phyloP scores from a whole-genome alignment of 2,797 vertebrate species.

The Chelon labrosus region DNA sequence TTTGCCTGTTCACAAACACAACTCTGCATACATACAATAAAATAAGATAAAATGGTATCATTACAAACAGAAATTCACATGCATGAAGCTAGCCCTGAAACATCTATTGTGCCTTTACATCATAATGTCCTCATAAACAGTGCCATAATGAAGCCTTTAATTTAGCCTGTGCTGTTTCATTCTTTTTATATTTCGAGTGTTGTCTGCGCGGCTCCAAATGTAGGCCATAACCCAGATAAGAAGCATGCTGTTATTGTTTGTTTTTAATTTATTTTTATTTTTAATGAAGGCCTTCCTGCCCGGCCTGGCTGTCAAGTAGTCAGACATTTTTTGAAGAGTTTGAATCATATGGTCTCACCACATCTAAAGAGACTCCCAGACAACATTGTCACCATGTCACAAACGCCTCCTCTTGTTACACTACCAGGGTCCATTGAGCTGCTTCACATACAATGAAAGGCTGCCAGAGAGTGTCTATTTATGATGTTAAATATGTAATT shows the following conservation, averaged over 20 bases:
- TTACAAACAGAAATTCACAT: not conserved
- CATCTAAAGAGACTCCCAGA: not conserved
- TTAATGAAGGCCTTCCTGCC: not conserved
- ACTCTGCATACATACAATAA: conserved; percentile 13
- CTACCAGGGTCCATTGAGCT: not conserved
- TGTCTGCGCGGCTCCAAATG: conserved; percentile 18
- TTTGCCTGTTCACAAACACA: not conserved
- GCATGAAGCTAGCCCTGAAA: conserved; percentile 2
- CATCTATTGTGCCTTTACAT: conserved; percentile 3
- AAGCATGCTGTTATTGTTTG: not conserved
- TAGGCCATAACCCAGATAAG: conserved; percentile 11
- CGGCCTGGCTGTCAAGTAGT: not conserved
- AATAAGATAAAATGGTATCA: not conserved
- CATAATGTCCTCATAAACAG: conserved; percentile 3
- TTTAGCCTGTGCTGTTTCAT: not conserved
- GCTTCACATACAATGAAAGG: conserved; percentile 5
- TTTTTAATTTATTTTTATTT: not conserved
- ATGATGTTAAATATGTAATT: not conserved
- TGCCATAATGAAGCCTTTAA: not conserved
- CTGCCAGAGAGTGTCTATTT: conserved; percentile 2
- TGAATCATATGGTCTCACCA: not conserved
- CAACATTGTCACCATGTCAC: not conserved
- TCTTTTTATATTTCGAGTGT: not conserved
- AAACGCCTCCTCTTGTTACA: not conserved
- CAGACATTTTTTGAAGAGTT: not conserved